A percentile compares a stretch with the other conserved stretches of the same genome.
phyloP scores from a whole-genome alignment of 2,888 invertebrate genomes.

The Tetheella fluctuosa region DNA sequence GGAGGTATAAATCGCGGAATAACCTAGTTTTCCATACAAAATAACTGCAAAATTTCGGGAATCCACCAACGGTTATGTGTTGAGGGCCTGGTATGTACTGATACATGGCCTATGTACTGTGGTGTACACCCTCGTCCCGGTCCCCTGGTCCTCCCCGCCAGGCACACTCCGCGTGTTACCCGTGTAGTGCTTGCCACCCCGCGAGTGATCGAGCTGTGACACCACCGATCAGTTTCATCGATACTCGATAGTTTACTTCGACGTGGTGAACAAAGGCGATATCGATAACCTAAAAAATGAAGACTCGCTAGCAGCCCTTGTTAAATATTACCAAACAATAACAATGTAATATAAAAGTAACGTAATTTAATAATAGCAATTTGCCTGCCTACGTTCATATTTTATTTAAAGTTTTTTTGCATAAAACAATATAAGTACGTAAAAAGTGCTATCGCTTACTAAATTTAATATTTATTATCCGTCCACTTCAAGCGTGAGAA shows the following conservation, averaged over 20 bases:
- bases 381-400: not conserved
- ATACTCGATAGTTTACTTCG: conserved; percentile 54
- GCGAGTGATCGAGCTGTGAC: conserved; percentile 68
- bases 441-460: not conserved
- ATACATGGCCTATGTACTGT: conserved; percentile 77
- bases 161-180: conserved; percentile 57
- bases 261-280: not conserved
- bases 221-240: conserved; percentile 54
- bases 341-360: not conserved
- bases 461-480: conserved; percentile 19
- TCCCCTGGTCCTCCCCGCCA: conserved; percentile 49
- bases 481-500: conserved; percentile 25
- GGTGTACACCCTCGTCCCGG: conserved; percentile 55
- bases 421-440: not conserved
- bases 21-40: conserved; percentile 83
- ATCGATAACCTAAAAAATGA: not conserved
- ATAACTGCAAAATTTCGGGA: conserved; percentile 83
- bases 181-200: conserved; percentile 75
- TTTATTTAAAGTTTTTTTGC: not conserved
- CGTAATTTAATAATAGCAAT: not conserved
- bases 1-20: conserved; percentile 73
- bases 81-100: conserved; percentile 71
- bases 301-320: not conserved
- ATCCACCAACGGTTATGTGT: conserved; percentile 68
- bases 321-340: not conserved